These are phyloP conservation scores for Steinernema scapterisci DNA, from an alignment of 2,888 invertebrate species.

Conservation along the genomic window DNA sequence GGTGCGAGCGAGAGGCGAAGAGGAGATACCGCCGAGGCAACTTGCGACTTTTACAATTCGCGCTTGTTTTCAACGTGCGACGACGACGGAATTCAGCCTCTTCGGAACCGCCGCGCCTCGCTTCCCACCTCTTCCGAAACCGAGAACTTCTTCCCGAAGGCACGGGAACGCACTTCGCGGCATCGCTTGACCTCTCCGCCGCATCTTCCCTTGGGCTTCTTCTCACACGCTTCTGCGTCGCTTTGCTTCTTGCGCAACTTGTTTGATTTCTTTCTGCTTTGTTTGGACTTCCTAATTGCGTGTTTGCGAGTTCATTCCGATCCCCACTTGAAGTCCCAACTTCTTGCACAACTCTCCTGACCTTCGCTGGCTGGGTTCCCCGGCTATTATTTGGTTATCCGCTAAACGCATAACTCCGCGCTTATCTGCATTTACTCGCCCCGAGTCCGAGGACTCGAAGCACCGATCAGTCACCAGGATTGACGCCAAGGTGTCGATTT, in stretches of 20 bases:
- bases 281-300: neutral
- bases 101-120: neutral
- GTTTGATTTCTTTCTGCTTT: neutral
- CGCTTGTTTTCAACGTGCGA: neutral
- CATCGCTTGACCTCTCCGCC: neutral
- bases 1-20: neutral
- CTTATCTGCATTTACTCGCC: too few species aligned
- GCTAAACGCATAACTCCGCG: too few species aligned
- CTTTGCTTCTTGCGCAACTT: slow-evolving; percentile 1
- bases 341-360: slow-evolving; percentile 1
- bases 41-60: neutral
- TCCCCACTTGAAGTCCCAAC: slow-evolving; percentile 1
- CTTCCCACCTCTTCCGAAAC: slow-evolving; percentile 11
- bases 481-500: slow-evolving; percentile 16
- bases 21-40: too few species aligned
- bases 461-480: neutral
- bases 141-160: neutral
- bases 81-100: neutral
- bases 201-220: slow-evolving; percentile 13
- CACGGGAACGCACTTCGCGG: neutral
- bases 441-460: too few species aligned
- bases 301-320: neutral
- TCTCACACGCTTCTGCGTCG: neutral
- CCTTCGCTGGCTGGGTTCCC: neutral
- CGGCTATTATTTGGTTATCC: neutral